Evolutionary conservation across 2,888 invertebrate species (phyloP).

Genomic region (Latrodectus elegans): DNA sequence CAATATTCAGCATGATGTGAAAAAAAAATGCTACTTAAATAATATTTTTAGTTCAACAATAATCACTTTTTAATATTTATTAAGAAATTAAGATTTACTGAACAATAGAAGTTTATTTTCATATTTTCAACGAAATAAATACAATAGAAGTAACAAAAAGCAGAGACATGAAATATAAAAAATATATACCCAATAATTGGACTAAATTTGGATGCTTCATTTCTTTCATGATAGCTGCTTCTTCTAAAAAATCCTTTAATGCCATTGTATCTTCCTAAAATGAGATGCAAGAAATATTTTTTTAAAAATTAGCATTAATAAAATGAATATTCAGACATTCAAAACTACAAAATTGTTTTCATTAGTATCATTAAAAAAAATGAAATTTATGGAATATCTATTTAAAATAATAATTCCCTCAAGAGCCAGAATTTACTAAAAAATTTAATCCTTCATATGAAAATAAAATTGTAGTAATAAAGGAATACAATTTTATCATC

Average conservation of each 20-base stretch:
- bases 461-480: too few species aligned
- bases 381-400: too few species aligned
- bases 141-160: too few species aligned
- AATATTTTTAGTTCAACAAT: conserved; percentile 6
- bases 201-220: conserved; percentile 99
- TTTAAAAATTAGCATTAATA: neutral
- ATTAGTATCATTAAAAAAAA: too few species aligned
- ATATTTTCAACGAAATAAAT: neutral
- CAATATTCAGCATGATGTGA: too few species aligned
- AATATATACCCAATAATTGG: conserved; percentile 86
- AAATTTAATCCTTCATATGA: too few species aligned
- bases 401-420: too few species aligned
- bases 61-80: neutral
- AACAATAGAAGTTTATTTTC: neutral
- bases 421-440: too few species aligned
- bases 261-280: conserved; percentile 97
- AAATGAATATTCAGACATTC: neutral
- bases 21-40: neutral
- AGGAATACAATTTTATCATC: too few species aligned
- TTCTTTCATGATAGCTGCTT: conserved; percentile 99
- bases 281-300: conserved; percentile 1
- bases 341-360: neutral
- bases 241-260: conserved; percentile 97
- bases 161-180: neutral
- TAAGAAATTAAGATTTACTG: neutral